These are phyloP conservation scores for Heliconius erato DNA, from an alignment of 2,888 invertebrate genomes.

Conservation along the genomic window DNA sequence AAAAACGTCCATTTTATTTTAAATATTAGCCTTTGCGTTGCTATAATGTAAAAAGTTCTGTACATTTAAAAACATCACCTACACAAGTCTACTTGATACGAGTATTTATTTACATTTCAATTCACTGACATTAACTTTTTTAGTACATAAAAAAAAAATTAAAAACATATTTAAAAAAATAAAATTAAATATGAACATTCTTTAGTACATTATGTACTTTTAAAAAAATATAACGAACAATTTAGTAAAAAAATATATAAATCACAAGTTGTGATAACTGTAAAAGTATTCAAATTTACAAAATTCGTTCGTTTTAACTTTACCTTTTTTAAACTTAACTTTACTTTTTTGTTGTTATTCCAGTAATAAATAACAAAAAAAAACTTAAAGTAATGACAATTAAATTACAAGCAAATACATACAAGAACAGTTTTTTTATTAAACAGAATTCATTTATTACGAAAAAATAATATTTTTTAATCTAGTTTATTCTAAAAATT, in stretches of 20 bases:
- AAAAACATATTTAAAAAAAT: not conserved
- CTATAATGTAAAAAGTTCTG: slow-evolving; percentile 25
- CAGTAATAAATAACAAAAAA: no score
- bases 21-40: slow-evolving; percentile 1
- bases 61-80: slow-evolving; percentile 20
- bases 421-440: not conserved
- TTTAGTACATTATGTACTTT: no score
- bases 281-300: not conserved
- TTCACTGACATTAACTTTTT: slow-evolving; percentile 36
- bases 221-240: no score
- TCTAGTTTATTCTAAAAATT: slow-evolving; percentile 21
- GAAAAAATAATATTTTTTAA: not conserved
- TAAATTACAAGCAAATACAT: no score
- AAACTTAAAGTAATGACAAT: no score
- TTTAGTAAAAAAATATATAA: no score
- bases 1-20: not conserved
- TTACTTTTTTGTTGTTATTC: no score
- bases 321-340: no score
- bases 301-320: no score
- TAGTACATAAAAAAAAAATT: not conserved
- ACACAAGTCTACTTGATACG: slow-evolving; percentile 25
- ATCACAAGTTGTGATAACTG: not conserved
- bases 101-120: slow-evolving; percentile 45
- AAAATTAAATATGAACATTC: not conserved
- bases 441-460: not conserved